Base-by-base conservation (phyloP, 2,888 invertebrate species). In the Pollenia labialis region DNA sequence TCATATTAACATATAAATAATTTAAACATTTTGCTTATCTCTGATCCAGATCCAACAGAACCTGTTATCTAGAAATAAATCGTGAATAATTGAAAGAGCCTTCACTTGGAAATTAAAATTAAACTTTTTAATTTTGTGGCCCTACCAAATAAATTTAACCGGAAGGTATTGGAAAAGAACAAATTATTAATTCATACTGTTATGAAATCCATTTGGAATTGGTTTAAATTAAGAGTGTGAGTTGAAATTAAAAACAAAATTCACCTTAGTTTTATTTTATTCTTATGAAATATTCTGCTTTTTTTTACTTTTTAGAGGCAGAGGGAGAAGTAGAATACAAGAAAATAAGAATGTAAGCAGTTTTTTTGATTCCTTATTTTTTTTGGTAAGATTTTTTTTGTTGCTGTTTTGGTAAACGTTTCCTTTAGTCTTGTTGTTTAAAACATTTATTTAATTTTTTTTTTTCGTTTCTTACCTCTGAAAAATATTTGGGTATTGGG, bases 401-500 rank as follows among this genome's bases (percentile, higher is more conserved):
- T 60, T 50, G 14, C 44, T 54, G 14, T 64, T 62, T 60, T 60
- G 60, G 23, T 50, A 46, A 50, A 16, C 46, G 58, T 76, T 54
- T 76, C 64, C 75, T 75, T 79, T 68, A 42, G 54, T 18, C 23
- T 64, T 64, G 56, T 60, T 69, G 58, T 60, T 46, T 52, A 66
- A 75, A 74, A 79, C 54, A 85, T 82, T 79, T 85, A 75, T 56
- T 50, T 4, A 60, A 64, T 11, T 66, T 69, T 23, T 52, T 74
- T 46, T 42, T 52, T 50, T 52, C 12, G 48, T 18, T 56, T 56
- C 48, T 64, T 81, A 81, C 83, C 83, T 83, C 83, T 66, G 32
- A 66, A 81, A 83, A 76, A 76, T 80, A 56, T 87, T 87, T 81
- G 75, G 83, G 44, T 84, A 84, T 87, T 81, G 72, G 74, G 46